Evolutionary conservation across 2,888 invertebrate species (phyloP).

Genomic region (Punctoribates punctum): DNA sequence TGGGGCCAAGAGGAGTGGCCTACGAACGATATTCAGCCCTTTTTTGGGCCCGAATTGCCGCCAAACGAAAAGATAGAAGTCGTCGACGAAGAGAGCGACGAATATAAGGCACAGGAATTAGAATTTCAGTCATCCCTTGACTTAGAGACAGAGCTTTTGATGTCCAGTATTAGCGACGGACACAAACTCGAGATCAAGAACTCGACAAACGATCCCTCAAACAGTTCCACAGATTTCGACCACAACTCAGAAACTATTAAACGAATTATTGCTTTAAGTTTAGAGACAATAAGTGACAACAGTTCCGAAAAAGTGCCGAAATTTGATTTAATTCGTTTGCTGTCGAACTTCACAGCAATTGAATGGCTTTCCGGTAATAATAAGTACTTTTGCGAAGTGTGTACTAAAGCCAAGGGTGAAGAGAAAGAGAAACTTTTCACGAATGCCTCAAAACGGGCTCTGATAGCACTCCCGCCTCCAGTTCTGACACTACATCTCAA

Average conservation of each 20-base stretch:
- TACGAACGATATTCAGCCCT: too few species aligned
- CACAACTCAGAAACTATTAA: not conserved
- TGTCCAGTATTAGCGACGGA: constrained; percentile 6
- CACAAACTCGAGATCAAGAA: not conserved
- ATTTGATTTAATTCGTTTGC: constrained; percentile 48
- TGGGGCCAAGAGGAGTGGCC: too few species aligned
- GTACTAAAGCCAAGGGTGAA: constrained; percentile 54
- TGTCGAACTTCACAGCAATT: constrained; percentile 69
- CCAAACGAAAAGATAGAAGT: not conserved
- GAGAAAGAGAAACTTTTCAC: constrained; percentile 52
- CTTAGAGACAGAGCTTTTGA: not conserved
- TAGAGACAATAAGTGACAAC: not conserved
- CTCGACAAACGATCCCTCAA: not conserved
- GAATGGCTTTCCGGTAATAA: constrained; percentile 88
- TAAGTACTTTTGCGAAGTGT: constrained; percentile 86
- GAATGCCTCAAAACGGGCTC: constrained; percentile 57
- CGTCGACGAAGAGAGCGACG: not conserved
- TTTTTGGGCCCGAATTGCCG: not conserved
- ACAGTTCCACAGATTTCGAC: not conserved
- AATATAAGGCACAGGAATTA: constrained; percentile 6
- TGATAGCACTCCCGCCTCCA: constrained; percentile 85
- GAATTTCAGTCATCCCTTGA: not conserved
- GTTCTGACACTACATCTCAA: constrained; percentile 92
- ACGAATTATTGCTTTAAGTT: not conserved
- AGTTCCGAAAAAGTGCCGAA: not conserved